A percentile compares a stretch with the other conserved stretches of the same genome.
These are phyloP conservation scores for Neosalanx taihuensis DNA, from an alignment of 2,797 vertebrate species.

Conservation along the genomic window DNA sequence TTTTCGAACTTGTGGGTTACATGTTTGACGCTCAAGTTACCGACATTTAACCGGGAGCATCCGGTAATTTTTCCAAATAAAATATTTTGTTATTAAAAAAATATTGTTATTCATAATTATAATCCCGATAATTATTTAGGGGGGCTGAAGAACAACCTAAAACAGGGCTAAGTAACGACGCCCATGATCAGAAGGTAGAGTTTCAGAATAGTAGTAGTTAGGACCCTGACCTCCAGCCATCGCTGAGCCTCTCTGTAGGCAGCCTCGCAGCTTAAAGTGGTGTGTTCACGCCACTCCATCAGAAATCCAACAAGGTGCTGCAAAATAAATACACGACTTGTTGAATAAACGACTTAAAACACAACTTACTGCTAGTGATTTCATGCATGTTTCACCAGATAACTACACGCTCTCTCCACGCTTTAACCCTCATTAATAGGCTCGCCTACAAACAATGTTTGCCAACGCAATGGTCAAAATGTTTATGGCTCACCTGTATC, in stretches of 20 bases:
- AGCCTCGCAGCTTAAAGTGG: slow-evolving; percentile 72
- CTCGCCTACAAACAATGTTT: background rate
- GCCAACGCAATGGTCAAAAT: background rate
- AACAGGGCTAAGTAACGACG: no score
- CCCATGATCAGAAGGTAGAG: background rate
- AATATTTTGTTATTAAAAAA: no score
- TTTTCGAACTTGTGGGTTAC: no score
- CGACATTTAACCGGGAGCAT: no score
- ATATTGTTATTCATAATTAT: no score
- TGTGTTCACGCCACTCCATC: slow-evolving; percentile 85
- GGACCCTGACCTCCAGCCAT: slow-evolving; percentile 83
- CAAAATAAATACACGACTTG: background rate
- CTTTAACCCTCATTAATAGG: background rate
- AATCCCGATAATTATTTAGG: no score
- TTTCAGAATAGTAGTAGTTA: background rate
- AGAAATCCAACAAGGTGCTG: slow-evolving; percentile 4
- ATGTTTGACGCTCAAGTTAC: no score
- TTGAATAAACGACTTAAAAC: background rate
- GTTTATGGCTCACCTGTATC: background rate
- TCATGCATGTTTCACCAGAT: background rate
- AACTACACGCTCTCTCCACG: background rate
- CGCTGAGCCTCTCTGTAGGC: slow-evolving; percentile 85
- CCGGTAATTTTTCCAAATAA: no score
- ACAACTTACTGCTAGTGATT: background rate
- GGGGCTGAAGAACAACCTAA: no score